Conservation (phyloP, 2,113 vertebrate species). For the Petaurus breviceps region DNA sequence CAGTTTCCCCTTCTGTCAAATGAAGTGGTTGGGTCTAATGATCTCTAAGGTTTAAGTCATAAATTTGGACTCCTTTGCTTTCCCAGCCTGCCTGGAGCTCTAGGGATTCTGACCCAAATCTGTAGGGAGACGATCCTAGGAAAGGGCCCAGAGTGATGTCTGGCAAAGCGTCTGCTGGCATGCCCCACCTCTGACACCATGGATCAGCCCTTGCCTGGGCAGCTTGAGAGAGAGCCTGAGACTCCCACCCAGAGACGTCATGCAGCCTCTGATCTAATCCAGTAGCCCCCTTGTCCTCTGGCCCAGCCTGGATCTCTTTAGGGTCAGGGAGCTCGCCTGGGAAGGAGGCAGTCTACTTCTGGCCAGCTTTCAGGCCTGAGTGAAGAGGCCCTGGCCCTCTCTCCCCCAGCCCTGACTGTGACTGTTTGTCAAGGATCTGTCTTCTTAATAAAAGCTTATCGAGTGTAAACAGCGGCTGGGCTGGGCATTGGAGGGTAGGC, state of each 20-base stretch:
- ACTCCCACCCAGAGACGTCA: not conserved
- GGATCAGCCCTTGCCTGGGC: not conserved
- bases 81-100: not conserved
- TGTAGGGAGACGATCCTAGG: too few relatives aligned
- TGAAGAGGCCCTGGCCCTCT: too few relatives aligned
- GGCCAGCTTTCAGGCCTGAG: too few relatives aligned
- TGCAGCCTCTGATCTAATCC: not conserved
- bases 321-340: not conserved
- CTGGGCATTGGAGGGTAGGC: too few relatives aligned
- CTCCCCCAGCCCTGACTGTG: too few relatives aligned
- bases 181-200: not conserved
- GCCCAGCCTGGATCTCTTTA: not conserved
- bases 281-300: too few relatives aligned
- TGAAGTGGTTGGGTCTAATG: not conserved
- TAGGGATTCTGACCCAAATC: not conserved
- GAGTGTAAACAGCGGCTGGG: not conserved
- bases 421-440: not conserved
- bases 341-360: too few relatives aligned
- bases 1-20: too few relatives aligned
- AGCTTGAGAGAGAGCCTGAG: too few relatives aligned
- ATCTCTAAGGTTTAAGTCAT: not conserved
- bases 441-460: not conserved
- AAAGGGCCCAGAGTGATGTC: too few relatives aligned
- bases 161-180: too few relatives aligned
- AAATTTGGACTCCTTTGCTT: not conserved